Base-by-base conservation (phyloP, 2,888 invertebrate species). In the Polydrusus cervinus region DNA sequence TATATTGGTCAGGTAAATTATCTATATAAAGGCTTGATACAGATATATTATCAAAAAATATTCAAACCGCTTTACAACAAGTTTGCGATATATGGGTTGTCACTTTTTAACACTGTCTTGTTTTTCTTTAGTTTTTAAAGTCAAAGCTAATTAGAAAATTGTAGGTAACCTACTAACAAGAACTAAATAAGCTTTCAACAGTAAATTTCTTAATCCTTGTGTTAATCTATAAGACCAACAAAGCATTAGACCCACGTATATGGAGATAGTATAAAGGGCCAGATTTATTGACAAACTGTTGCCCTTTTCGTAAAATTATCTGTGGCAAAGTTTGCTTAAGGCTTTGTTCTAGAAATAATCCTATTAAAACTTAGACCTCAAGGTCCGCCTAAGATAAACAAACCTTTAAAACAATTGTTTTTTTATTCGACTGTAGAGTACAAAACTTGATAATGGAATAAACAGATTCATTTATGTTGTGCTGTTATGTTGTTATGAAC, bases 261-360 rank as follows among this genome's bases (percentile, higher is more conserved):
- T 68, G 51, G 69, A 68, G 64, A 55, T 68, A 64, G 69, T 64
- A 30, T 61, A 49, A 68, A 69, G 62, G 74, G 62, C 45, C 57
- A 61, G 49, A 69, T 74, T 74, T 74, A 74, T 69, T 40, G 68
- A 61, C 74, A 55, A 69, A 68, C 74, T 74, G 74, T 74, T 74
- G 74, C 74, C 51, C 34, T 69, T 69, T 68, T 74, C 38, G 55
- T 64, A 47, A 64, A 69, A 68, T 68, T 69, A 62, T 61, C 34
- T 64, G 13, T 13, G 20, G 30, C 11, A 30, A 47, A 43, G 64
- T 69, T 67, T 73, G 67, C 62, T 67, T 64, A 74, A 68, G 69
- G 38, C 51, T n/a, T 45, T 43, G 55, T 55, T 55, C n/a, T 13
- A n/a, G 10, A 13, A 18, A 10, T 55, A 55, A 55, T 20, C 3